Evolutionary conservation across 2,113 vertebrate genomes (phyloP).

Genomic region (Neotoma lepida): DNA sequence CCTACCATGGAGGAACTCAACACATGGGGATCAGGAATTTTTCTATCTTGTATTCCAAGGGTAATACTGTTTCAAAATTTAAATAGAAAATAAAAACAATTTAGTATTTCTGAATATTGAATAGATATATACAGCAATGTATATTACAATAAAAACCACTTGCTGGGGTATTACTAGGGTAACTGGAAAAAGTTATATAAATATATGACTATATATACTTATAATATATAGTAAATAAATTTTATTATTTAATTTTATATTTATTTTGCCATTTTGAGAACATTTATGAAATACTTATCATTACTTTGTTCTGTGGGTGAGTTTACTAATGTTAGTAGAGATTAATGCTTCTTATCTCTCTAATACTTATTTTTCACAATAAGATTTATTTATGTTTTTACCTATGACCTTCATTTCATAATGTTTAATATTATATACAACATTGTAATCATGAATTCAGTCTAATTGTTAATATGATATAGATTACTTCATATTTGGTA

Average conservation of each 20-base stretch:
- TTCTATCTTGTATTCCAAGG: background rate
- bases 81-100: background rate
- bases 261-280: background rate
- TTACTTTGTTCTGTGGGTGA: background rate
- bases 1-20: fast-evolving
- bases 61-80: background rate
- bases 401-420: background rate
- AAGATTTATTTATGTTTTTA: background rate
- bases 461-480: conserved; percentile 49
- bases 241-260: conserved; percentile 4
- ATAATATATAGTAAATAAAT: background rate
- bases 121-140: no score
- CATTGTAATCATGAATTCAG: background rate
- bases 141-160: background rate
- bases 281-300: background rate
- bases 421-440: background rate
- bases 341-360: background rate
- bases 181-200: background rate
- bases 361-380: background rate
- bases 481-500: background rate
- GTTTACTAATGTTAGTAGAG: background rate
- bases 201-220: background rate
- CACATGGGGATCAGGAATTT: background rate
- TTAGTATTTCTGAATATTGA: background rate
- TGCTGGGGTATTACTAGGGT: background rate